Evolutionary conservation across 2,888 invertebrate species (phyloP).

Genomic region (Meliscaeva auricollis): DNA sequence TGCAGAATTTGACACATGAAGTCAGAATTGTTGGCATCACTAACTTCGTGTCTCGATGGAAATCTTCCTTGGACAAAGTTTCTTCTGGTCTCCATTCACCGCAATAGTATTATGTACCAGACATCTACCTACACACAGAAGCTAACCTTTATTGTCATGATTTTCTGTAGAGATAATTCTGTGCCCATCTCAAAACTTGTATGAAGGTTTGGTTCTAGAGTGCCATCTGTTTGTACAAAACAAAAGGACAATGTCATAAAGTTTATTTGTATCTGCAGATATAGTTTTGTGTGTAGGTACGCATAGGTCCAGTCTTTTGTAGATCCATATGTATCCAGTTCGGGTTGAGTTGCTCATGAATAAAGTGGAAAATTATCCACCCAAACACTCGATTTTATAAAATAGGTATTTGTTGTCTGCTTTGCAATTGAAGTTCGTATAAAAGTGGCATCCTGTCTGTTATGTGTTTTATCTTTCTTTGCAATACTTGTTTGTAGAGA

Average conservation of each 20-base stretch:
- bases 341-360: neutral
- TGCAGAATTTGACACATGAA: slow-evolving; percentile 54
- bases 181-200: slow-evolving; percentile 12
- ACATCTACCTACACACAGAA: neutral
- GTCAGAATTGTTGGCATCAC: slow-evolving; percentile 41
- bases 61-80: slow-evolving; percentile 52
- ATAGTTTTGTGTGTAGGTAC: neutral
- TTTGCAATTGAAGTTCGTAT: too few species aligned
- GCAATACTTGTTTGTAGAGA: too few species aligned
- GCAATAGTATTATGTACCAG: neutral
- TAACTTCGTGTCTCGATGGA: slow-evolving; percentile 37
- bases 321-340: neutral
- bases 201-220: slow-evolving; percentile 36
- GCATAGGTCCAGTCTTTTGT: neutral
- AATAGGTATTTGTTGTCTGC: too few species aligned
- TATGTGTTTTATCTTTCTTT: too few species aligned
- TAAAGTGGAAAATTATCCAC: neutral
- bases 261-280: slow-evolving; percentile 39
- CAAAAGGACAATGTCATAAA: slow-evolving; percentile 13
- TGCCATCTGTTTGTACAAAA: slow-evolving; percentile 24
- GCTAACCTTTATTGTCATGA: slow-evolving; percentile 25
- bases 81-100: slow-evolving; percentile 1
- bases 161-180: slow-evolving; percentile 17
- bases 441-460: too few species aligned
- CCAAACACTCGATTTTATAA: neutral